These are phyloP conservation scores for Lerista edwardsae DNA, from an alignment of 2,797 vertebrate species.

Conservation along the genomic window DNA sequence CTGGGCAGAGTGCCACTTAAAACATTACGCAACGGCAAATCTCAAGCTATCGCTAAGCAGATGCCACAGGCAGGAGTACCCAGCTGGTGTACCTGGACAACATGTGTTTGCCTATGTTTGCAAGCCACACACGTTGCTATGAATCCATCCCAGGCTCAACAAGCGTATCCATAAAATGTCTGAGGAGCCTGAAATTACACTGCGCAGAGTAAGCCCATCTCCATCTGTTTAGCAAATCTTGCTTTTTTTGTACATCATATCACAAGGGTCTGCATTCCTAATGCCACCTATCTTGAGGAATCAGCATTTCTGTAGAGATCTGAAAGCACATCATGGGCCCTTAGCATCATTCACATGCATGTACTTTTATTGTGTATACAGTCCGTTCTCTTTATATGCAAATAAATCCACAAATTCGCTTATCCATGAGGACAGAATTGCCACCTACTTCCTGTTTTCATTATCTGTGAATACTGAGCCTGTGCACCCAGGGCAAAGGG, in stretches of 20 bases:
- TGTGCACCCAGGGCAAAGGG: too few relatives aligned
- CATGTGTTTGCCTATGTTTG: too few relatives aligned
- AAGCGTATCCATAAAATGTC: not conserved
- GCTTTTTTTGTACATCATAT: not conserved
- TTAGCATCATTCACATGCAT: not conserved
- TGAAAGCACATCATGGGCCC: not conserved
- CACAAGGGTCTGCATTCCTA: conserved; percentile 16
- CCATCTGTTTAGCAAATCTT: not conserved
- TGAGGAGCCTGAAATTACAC: too few relatives aligned
- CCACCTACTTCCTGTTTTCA: too few relatives aligned
- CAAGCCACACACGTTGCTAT: too few relatives aligned
- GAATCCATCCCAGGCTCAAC: too few relatives aligned
- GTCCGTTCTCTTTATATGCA: too few relatives aligned
- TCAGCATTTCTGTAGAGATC: not conserved
- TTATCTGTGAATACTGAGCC: too few relatives aligned
- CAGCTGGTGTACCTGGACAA: not conserved
- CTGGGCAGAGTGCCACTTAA: not conserved
- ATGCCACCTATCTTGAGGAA: not conserved
- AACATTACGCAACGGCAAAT: not conserved
- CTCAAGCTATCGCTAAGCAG: not conserved
- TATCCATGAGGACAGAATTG: too few relatives aligned
- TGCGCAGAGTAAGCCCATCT: not conserved
- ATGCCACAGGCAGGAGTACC: not conserved
- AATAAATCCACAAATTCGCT: too few relatives aligned
- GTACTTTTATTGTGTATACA: not conserved